phyloP scores from a whole-genome alignment of 1,140 invertebrate genomes.

The Drosophila neocordata region DNA sequence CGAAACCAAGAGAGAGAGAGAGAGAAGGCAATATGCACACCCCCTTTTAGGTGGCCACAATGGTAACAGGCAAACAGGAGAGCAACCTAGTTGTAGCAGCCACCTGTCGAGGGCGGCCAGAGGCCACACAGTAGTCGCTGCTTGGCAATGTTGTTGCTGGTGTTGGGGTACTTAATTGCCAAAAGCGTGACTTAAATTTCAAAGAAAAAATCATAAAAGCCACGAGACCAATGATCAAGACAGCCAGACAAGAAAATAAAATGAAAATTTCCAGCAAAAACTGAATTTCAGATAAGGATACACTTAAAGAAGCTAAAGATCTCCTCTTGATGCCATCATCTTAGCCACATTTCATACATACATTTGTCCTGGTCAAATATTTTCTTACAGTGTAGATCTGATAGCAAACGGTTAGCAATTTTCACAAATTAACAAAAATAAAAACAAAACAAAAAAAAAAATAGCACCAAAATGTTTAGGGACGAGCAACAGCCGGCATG shows the following conservation, averaged over 20 bases:
- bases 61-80: too few relatives aligned
- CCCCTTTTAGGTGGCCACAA: slow-evolving; percentile 29
- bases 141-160: slow-evolving; percentile 22
- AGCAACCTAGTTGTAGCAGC: slow-evolving; percentile 25
- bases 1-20: slow-evolving; percentile 26
- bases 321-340: too few relatives aligned
- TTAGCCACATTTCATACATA: too few relatives aligned
- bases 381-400: slow-evolving; percentile 43
- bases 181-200: slow-evolving; percentile 79
- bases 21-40: slow-evolving; percentile 29
- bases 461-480: slow-evolving; percentile 29
- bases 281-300: slow-evolving; percentile 36
- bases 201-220: slow-evolving; percentile 74
- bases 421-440: slow-evolving; percentile 62
- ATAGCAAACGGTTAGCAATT: slow-evolving; percentile 52
- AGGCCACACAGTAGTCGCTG: slow-evolving; percentile 53
- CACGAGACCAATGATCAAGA: slow-evolving; percentile 48
- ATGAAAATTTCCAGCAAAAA: neutral
- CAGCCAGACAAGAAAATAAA: neutral
- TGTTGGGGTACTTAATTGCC: slow-evolving; percentile 78
- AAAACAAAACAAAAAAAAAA: slow-evolving; percentile 29
- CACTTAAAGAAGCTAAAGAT: slow-evolving; percentile 9
- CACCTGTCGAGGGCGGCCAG: slow-evolving; percentile 59
- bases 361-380: too few relatives aligned
- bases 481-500: slow-evolving; percentile 32